These are phyloP conservation scores for Capreolus pygargus DNA, from an alignment of 2,113 vertebrate genomes.

Conservation along the genomic window DNA sequence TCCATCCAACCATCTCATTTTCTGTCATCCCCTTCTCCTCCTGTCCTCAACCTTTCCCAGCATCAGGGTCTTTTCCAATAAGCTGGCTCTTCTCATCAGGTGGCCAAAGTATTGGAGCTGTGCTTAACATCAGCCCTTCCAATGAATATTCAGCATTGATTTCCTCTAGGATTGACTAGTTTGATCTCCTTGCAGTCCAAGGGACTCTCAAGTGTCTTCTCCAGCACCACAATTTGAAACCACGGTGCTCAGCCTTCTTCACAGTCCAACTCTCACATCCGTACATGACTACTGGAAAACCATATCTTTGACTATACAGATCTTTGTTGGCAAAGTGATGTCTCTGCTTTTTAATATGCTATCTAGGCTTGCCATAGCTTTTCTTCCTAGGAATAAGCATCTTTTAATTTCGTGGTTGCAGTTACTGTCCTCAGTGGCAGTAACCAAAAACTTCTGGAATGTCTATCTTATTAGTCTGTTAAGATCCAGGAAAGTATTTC, in stretches of 20 bases:
- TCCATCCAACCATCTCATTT: not conserved
- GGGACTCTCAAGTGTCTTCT: not conserved
- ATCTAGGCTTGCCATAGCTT: not conserved
- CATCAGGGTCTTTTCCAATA: not conserved
- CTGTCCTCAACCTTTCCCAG: not conserved
- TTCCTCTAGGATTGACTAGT: not conserved
- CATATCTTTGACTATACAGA: not conserved
- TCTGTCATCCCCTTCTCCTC: not conserved
- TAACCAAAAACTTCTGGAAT: not conserved
- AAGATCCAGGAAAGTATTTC: not conserved
- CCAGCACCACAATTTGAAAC: not conserved
- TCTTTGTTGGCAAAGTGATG: not conserved
- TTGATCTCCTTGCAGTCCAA: not conserved
- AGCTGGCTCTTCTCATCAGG: rapidly evolving
- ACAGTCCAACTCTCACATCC: not conserved
- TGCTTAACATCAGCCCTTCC: not conserved
- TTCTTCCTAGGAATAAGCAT: not conserved
- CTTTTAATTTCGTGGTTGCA: not conserved
- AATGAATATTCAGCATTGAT: not conserved
- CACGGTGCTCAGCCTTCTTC: not conserved
- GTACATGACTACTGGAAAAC: not conserved
- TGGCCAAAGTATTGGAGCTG: not conserved
- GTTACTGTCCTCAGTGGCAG: not conserved
- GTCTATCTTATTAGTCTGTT: not conserved
- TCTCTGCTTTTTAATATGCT: not conserved